Base-by-base conservation (phyloP, 2,113 vertebrate species). In the Phalacrocorax brasilianus region DNA sequence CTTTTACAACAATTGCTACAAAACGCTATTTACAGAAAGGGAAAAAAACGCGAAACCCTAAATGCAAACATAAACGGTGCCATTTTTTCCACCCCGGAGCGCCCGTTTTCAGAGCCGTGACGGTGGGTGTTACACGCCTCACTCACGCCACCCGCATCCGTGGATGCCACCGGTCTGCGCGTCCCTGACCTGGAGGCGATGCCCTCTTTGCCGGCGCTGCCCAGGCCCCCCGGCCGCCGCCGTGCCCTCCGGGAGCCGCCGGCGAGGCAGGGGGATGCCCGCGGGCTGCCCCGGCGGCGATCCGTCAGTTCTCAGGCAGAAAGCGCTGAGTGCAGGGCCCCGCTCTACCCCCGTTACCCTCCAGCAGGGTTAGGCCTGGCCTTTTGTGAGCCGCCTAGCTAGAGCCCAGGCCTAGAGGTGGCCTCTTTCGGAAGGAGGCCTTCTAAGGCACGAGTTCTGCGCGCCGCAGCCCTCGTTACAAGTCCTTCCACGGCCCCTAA, bases 141-240 rank as follows among this genome's bases (percentile, higher is more conserved):
- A 9, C 0, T 2, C 55, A 1, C 1, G 20, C 7, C 62, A 35
- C 56, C 77, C 8, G 52, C 50, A 4, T 0, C 28, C 32, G 10
- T 0, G 33, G 8, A 2, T 1, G 23, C 50, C 11, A 66, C 42
- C 52, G 1, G 77, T 6, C 11, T 5, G 47, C 56, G 30, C 1
- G 33, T 2, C 9, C 50, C 13, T 27, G 4, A 7, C 13, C 47
- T 5, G 20, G 5, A 6, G 65, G 53, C 52, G 35, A 28, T 72
- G n/a, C 83, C 47, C 52, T n/a, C 67, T 38, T 5, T 11, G 75
- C 1, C 1, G 75, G 23, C 47, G 65, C 65, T 71, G 56, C 33
- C 74, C 79, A 14, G 56, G 5, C 47, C 23, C 22, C 18, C 24
- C 32, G 18, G 47, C 32, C 49, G 24, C 77, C 2, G 32, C 50